phyloP scores from a whole-genome alignment of 2,888 invertebrate genomes.

The Oasisia sp. region DNA sequence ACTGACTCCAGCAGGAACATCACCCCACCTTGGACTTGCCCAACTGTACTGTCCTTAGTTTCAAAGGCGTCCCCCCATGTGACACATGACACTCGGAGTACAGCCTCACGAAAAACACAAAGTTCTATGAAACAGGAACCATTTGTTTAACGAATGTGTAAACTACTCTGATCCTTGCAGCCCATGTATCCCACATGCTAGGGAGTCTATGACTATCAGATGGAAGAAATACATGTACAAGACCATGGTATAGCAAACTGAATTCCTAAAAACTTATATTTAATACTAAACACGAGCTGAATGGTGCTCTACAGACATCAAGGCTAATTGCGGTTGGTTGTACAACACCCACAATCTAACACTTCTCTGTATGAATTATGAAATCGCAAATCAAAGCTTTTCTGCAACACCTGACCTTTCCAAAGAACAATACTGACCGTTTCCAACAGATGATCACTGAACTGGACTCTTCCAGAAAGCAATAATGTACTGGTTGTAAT shows the following conservation, averaged over 20 bases:
- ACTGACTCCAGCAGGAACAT: too few species aligned
- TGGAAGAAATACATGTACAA: not conserved
- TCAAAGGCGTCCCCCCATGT: not conserved
- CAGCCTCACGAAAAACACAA: not conserved
- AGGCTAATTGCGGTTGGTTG: not conserved
- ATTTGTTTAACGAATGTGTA: not conserved
- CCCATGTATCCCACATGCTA: not conserved
- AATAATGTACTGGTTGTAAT: too few species aligned
- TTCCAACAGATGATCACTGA: too few species aligned
- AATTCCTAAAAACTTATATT: not conserved
- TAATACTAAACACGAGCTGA: not conserved
- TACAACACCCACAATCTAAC: not conserved
- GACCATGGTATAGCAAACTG: not conserved
- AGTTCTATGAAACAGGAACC: not conserved
- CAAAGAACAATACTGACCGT: too few species aligned
- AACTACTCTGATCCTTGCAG: not conserved
- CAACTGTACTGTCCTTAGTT: not conserved
- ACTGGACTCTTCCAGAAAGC: too few species aligned
- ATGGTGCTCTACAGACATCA: too few species aligned
- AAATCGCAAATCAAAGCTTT: not conserved
- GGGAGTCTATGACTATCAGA: not conserved
- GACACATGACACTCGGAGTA: not conserved
- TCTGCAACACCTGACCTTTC: not conserved
- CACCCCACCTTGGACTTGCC: not conserved
- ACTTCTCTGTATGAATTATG: not conserved